A percentile compares a stretch with the other conserved stretches of the same genome.
phyloP scores from a whole-genome alignment of 2,113 vertebrate genomes.

The Salvator merianae region DNA sequence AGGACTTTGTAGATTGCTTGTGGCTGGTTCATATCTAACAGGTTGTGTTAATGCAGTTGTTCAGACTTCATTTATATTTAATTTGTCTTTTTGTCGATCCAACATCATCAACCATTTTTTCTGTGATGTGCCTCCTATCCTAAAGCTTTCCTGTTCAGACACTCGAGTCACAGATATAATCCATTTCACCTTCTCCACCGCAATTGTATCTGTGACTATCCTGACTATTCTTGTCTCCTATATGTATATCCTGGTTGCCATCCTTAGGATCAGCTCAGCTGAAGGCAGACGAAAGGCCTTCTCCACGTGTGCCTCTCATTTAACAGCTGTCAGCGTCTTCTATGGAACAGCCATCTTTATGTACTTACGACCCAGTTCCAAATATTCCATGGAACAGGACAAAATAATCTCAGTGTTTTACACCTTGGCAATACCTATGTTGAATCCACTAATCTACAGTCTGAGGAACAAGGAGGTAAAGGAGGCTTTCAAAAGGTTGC shows the following conservation, averaged over 20 bases:
- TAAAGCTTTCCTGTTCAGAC: background rate
- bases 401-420: conserved; percentile 56
- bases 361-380: conserved; percentile 27
- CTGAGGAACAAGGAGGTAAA: conserved; percentile 36
- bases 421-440: conserved; percentile 45
- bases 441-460: conserved; percentile 55
- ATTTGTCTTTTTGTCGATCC: background rate
- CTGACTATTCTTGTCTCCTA: conserved; percentile 24
- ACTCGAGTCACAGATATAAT: background rate
- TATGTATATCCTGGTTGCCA: conserved; percentile 19
- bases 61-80: conserved; percentile 9
- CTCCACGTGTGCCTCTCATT: background rate
- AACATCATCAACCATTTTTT: conserved; percentile 14
- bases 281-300: background rate
- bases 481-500: background rate
- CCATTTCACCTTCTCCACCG: background rate
- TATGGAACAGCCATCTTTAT: conserved; percentile 16
- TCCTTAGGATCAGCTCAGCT: conserved; percentile 44
- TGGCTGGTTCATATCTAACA: conserved; percentile 27
- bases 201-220: background rate
- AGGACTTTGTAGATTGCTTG: background rate
- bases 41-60: conserved; percentile 33
- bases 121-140: conserved; percentile 1
- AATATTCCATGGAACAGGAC: conserved; percentile 45
- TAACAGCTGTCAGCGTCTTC: background rate